Conservation (phyloP, 2,888 invertebrate species). For the Dynastes tityus region DNA sequence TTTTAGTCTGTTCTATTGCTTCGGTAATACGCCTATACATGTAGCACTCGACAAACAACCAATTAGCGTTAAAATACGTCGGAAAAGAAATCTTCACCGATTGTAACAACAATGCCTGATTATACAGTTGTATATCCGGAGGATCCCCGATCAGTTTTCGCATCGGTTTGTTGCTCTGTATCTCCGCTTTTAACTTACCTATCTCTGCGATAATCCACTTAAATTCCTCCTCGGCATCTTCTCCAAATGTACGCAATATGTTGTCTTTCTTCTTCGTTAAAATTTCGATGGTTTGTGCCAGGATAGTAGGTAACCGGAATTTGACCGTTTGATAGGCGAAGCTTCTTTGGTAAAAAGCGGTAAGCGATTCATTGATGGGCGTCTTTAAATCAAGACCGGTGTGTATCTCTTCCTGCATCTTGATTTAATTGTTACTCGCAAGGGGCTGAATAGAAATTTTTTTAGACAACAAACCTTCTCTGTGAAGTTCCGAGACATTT, state of each 20-base stretch:
- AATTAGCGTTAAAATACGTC: slow-evolving; percentile 80
- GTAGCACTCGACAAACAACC: slow-evolving; percentile 95
- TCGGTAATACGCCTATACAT: slow-evolving; percentile 84
- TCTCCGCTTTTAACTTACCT: slow-evolving; percentile 89
- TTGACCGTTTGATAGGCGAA: slow-evolving; percentile 90
- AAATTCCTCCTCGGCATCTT: slow-evolving; percentile 80
- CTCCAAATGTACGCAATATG: slow-evolving; percentile 68
- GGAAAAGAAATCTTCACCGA: slow-evolving; percentile 59
- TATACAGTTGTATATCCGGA: slow-evolving; percentile 80
- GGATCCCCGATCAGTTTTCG: slow-evolving; percentile 65
- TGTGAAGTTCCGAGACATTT: background rate
- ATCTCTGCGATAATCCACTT: slow-evolving; percentile 82
- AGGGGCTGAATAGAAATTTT: background rate
- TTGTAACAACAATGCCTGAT: slow-evolving; percentile 75
- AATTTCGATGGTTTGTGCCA: slow-evolving; percentile 89
- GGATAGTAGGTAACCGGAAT: slow-evolving; percentile 89
- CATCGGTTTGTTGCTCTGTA: slow-evolving; percentile 91
- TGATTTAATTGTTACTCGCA: background rate
- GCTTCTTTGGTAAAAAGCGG: slow-evolving; percentile 82
- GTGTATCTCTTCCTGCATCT: slow-evolving; percentile 1
- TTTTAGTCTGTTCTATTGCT: slow-evolving; percentile 78
- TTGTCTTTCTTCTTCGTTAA: slow-evolving; percentile 80
- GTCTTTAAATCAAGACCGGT: slow-evolving; percentile 65
- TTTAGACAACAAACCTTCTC: background rate
- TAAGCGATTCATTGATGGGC: slow-evolving; percentile 75